Evolutionary conservation across 2,797 vertebrate species (phyloP).

Genomic region (Peromyscus eremicus): DNA sequence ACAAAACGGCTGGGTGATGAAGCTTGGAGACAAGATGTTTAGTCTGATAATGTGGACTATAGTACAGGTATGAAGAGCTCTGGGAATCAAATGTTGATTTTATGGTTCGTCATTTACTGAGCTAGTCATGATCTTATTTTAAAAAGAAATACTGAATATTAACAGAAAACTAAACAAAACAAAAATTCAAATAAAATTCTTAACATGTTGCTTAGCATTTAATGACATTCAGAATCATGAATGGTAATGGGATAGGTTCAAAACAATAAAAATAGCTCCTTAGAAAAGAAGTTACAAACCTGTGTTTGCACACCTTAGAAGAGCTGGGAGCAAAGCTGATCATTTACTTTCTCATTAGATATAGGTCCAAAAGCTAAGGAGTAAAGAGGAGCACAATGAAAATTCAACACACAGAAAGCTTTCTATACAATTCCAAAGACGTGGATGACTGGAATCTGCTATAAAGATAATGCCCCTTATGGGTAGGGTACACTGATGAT

Average conservation of each 20-base stretch:
- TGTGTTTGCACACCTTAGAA: neutral
- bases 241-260: neutral
- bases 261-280: neutral
- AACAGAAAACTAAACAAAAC: neutral
- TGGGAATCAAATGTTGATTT: neutral
- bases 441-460: neutral
- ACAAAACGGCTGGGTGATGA: fast-evolving
- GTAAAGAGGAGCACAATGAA: neutral
- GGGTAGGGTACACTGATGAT: neutral
- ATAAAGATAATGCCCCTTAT: neutral
- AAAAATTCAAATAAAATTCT: neutral
- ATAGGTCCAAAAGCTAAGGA: neutral
- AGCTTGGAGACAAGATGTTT: neutral
- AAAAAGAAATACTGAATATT: neutral
- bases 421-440: neutral
- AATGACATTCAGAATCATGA: neutral
- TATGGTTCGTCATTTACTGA: neutral
- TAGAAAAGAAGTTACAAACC: neutral
- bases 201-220: neutral
- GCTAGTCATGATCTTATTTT: neutral
- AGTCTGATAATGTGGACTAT: neutral
- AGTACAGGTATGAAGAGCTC: neutral
- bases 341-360: neutral
- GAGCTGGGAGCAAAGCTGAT: neutral
- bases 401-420: neutral